These are phyloP conservation scores for Neomonachus schauinslandi DNA, from an alignment of 2,113 vertebrate genomes.

Conservation along the genomic window DNA sequence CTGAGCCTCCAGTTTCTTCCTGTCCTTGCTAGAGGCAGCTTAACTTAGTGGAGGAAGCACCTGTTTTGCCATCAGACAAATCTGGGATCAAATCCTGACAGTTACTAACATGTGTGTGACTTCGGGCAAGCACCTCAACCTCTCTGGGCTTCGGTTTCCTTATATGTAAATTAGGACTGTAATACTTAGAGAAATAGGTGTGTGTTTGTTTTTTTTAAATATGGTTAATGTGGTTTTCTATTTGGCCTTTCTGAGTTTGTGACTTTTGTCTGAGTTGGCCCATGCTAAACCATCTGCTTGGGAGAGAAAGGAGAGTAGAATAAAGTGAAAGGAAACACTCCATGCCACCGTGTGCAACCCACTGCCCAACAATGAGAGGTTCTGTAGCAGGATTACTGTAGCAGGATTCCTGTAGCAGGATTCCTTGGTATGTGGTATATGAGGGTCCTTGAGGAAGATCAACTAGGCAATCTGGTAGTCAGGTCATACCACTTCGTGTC, in stretches of 20 bases:
- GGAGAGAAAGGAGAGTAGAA: background rate
- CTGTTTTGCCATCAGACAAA: background rate
- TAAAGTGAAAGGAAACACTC: background rate
- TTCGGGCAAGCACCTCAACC: background rate
- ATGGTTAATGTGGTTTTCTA: background rate
- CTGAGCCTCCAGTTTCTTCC: background rate
- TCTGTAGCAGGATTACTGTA: background rate
- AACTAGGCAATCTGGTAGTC: background rate
- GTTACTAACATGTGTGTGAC: background rate
- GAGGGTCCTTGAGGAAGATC: background rate
- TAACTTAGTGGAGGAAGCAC: background rate
- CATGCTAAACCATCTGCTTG: background rate
- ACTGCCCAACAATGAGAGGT: rapidly evolving
- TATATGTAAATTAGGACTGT: background rate
- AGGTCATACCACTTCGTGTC: background rate
- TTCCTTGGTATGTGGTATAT: background rate
- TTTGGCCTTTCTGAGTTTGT: background rate
- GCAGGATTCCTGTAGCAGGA: background rate
- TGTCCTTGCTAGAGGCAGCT: background rate
- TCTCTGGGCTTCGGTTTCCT: background rate
- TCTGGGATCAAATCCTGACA: background rate
- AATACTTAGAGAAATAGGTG: background rate
- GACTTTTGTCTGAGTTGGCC: background rate
- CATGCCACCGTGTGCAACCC: background rate
- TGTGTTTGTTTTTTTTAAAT: background rate